These are phyloP conservation scores for Dendrolimus kikuchii DNA, from an alignment of 1,140 invertebrate species.

Conservation along the genomic window DNA sequence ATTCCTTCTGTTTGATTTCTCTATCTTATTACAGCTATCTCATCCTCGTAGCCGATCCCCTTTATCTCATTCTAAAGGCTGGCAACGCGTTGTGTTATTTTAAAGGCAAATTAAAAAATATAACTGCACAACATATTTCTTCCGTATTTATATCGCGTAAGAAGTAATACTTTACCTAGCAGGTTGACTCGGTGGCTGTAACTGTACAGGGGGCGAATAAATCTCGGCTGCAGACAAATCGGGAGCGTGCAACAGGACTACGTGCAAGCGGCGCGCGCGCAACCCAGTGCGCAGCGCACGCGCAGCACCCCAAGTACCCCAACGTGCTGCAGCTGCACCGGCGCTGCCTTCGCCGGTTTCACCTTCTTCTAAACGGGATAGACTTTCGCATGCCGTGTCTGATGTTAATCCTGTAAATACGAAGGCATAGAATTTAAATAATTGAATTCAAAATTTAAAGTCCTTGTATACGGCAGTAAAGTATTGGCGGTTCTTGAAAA, in stretches of 20 bases:
- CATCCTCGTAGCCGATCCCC: too few species aligned
- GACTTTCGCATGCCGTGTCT: slow-evolving; percentile 59
- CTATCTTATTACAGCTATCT: too few species aligned
- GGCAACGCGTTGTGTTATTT: too few species aligned
- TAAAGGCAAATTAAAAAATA: too few species aligned
- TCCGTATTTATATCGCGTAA: neutral
- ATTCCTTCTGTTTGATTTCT: too few species aligned
- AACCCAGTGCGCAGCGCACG: slow-evolving; percentile 80
- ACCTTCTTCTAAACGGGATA: slow-evolving; percentile 35
- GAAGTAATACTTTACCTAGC: slow-evolving; percentile 32
- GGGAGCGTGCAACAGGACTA: slow-evolving; percentile 83
- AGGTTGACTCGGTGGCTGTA: slow-evolving; percentile 50
- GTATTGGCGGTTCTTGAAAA: too few species aligned
- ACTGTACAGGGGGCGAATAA: slow-evolving; percentile 49
- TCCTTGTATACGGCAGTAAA: too few species aligned
- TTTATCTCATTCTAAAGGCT: too few species aligned
- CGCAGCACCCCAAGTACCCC: slow-evolving; percentile 81
- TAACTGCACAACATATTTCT: too few species aligned
- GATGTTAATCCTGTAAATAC: slow-evolving; percentile 44
- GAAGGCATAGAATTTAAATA: neutral
- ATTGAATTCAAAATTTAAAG: neutral
- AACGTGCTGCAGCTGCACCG: slow-evolving; percentile 78
- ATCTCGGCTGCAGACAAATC: slow-evolving; percentile 76
- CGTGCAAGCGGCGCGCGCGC: slow-evolving; percentile 78
- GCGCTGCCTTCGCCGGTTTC: slow-evolving; percentile 74